These are phyloP conservation scores for Uloborus plumipes DNA, from an alignment of 2,888 invertebrate genomes.

Conservation along the genomic window DNA sequence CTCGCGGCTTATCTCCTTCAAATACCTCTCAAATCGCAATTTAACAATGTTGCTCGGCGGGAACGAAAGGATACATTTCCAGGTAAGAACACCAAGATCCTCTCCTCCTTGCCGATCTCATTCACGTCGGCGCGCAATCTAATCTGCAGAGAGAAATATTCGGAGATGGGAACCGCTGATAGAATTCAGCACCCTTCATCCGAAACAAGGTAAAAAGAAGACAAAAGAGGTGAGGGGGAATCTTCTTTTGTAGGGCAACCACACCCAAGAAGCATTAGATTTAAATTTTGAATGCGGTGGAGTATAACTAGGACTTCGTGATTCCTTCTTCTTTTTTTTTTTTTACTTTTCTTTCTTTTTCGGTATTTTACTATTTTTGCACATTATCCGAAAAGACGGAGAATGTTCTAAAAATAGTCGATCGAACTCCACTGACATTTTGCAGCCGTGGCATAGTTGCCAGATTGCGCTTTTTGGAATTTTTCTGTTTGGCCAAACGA, in stretches of 20 bases:
- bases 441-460: constrained; percentile 15
- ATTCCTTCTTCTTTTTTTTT: constrained; percentile 31
- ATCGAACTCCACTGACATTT: constrained; percentile 54
- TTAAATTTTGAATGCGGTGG: constrained; percentile 55
- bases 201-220: constrained; percentile 22
- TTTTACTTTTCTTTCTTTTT: constrained; percentile 25
- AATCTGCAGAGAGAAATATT: no score
- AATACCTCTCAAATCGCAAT: no score
- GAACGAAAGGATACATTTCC: no score
- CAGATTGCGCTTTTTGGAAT: constrained; percentile 24
- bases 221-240: background rate
- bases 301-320: constrained; percentile 45
- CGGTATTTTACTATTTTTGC: constrained; percentile 40
- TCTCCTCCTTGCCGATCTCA: no score
- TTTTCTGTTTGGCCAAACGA: constrained; percentile 24
- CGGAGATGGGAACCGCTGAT: constrained; percentile 6
- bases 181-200: constrained; percentile 42
- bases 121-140: no score
- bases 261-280: constrained; percentile 61
- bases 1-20: no score
- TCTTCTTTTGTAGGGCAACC: constrained; percentile 54
- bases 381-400: constrained; percentile 35
- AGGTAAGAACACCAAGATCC: no score
- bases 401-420: constrained; percentile 49
- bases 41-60: no score